Base-by-base conservation (phyloP, 1,140 invertebrate species). In the Bathynomus jamesi region DNA sequence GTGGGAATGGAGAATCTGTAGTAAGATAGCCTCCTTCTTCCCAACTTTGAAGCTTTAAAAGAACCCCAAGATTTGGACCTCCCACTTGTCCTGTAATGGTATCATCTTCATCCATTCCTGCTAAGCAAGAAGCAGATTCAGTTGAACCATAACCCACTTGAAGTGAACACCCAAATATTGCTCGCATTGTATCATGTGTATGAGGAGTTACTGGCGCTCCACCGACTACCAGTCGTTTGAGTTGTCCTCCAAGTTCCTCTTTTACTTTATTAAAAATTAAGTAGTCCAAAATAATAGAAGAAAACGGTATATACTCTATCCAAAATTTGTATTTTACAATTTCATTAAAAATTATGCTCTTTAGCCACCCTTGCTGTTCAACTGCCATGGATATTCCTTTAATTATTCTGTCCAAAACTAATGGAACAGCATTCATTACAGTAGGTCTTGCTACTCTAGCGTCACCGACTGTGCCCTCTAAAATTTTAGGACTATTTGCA, bases 111-210 rank as follows among this genome's bases (percentile, higher is more conserved):
- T 95, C 90, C 87, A 93, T 91, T 65, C 96, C 90, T 21, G 93
- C 91, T 31, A 92, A 94, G 79, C 91, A 94, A 1, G 94, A 96
- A 78, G 91, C 92, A 10, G 95, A 97, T 87, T 99, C 96, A 0
- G 97, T 99, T 46, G 99, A 87, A 10, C 96, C 97, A 84, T 99
- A 99, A 64, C 96, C 97, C 80, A 96, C 94, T 63, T 92, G 87
- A 28, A 99, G 88, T 63, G 90, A 89, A 24, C 73, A 89, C 81
- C 93, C 97, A 27, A 99, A 86, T 80, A 94, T 96, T 70, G 93
- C 89, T 81, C 95, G 91, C 77, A 98, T 92, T 81, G 98, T 95
- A 78, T 90, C 87, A 80, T 99, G 96, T 4, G 96, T 98, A 79
- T 98, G 94, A 1, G 93, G 88, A 21, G 93, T 92, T 0, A 99